Conservation (phyloP, 1,140 invertebrate species). For the Helicorthomorpha holstii region DNA sequence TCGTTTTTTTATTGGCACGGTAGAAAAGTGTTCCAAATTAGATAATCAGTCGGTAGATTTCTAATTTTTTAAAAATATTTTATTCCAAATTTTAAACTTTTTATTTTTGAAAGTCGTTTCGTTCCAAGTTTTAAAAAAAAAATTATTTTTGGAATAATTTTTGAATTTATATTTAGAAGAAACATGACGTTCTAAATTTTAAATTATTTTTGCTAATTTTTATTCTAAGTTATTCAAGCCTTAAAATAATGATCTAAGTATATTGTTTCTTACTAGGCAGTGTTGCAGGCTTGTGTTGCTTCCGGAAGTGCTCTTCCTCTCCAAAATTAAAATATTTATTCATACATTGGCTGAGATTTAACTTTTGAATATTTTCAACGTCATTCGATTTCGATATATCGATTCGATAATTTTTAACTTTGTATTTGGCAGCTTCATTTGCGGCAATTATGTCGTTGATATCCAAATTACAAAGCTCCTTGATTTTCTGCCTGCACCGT, state of each 20-base stretch:
- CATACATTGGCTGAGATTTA: neutral
- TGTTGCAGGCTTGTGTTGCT: neutral
- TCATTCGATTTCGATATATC: constrained; percentile 38
- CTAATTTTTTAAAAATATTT: no score
- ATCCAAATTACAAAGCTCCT: constrained; percentile 51
- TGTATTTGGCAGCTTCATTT: no score
- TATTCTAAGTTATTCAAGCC: neutral
- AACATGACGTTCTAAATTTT: neutral
- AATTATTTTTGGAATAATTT: neutral
- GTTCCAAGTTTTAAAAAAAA: neutral
- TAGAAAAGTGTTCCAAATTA: no score
- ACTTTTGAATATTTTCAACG: neutral
- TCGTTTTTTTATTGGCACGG: no score
- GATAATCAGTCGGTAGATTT: no score
- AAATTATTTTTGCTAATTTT: neutral
- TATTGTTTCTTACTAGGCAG: no score
- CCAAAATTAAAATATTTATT: neutral
- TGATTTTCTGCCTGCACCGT: constrained; percentile 46
- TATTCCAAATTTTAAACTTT: no score
- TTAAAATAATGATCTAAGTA: neutral
- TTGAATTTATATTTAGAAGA: neutral
- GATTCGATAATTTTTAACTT: constrained; percentile 30
- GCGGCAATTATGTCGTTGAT: constrained; percentile 40
- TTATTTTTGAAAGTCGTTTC: no score
- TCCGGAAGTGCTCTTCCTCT: neutral